phyloP scores from a whole-genome alignment of 2,888 invertebrate genomes.

The Abrostola triplasia region DNA sequence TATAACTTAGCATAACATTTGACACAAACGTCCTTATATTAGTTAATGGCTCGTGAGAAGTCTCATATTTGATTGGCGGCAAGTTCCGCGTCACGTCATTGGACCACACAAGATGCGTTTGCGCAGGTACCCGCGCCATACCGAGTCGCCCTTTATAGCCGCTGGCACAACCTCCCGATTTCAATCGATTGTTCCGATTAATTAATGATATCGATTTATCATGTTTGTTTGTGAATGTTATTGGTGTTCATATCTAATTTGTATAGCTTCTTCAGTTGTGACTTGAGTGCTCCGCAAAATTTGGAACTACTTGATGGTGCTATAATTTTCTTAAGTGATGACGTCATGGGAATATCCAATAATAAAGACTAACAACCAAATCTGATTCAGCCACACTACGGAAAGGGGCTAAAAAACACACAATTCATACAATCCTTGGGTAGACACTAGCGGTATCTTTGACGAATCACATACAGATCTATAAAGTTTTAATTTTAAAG shows the following conservation, averaged over 20 bases:
- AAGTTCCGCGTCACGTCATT: slow-evolving; percentile 52
- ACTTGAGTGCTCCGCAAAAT: not conserved
- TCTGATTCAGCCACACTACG: not conserved
- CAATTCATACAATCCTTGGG: slow-evolving; percentile 41
- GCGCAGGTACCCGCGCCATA: slow-evolving; percentile 68
- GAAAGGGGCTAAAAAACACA: slow-evolving; percentile 33
- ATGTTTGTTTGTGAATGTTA: slow-evolving; percentile 21
- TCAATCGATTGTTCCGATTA: slow-evolving; percentile 48
- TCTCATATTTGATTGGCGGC: slow-evolving; percentile 45
- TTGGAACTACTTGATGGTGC: not conserved
- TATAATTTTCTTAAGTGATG: slow-evolving; percentile 5
- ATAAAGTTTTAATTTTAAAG: slow-evolving; percentile 81
- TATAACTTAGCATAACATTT: slow-evolving; percentile 23
- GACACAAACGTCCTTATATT: slow-evolving; percentile 36
- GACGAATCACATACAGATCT: slow-evolving; percentile 72
- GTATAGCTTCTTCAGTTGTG: no score
- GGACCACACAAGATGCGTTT: slow-evolving; percentile 73
- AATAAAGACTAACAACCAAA: slow-evolving; percentile 10
- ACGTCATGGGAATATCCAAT: slow-evolving; percentile 21
- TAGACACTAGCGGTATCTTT: slow-evolving; percentile 71
- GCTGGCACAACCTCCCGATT: slow-evolving; percentile 37
- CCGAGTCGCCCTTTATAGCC: slow-evolving; percentile 44
- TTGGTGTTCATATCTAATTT: slow-evolving; percentile 3
- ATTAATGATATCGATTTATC: slow-evolving; percentile 46
- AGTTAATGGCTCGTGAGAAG: slow-evolving; percentile 39